Base-by-base conservation (phyloP, 2,888 invertebrate species). In the Habrosyne pyritoides region DNA sequence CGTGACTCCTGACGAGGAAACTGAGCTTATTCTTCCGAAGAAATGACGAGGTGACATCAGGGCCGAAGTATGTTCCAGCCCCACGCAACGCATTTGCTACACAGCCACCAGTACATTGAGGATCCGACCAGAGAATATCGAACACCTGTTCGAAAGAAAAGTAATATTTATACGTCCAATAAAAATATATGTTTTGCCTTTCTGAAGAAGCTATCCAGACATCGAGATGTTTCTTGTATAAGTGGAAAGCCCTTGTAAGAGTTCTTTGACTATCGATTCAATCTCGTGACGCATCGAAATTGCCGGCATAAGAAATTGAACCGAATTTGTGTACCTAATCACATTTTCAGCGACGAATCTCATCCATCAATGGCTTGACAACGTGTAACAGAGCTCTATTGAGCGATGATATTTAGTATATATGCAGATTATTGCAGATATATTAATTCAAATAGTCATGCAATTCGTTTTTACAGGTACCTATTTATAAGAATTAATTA, bases 101-200 rank as follows among this genome's bases (percentile, higher is more conserved):
- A 77, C 97, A 97, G 1, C 97, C 97, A 8, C 95, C 94, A 0
- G 93, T 94, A 54, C 95, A 94, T 82, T 96, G 96, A 0, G 98
- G 98, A 87, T 98, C 98, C 70, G 98, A 98, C 98, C 98, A 98
- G 67, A 98, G 93, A 33, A 98, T 94, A 83, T 98, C 98, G 78
- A 98, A 95, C n/a, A 98, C 95, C 97, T 98, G n/a, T n/a, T n/a
- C n/a, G n/a, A n/a, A n/a, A n/a, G n/a, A 75, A 0, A 77, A 70
- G 58, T 28, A 55, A 53, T 18, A 48, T 54, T 49, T 50, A 36
- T 52, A 47, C 54, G 62, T 52, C 12, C 24, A 56, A 21, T 8
- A 42, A 18, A 8, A 0, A 14, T 5, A 8, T 0, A 14, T 1
- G 12, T 47, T 21, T 8, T 10, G 10, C 10, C 14, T 49, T 14